Evolutionary conservation across 2,113 vertebrate genomes (phyloP).

Genomic region (Uria lomvia): DNA sequence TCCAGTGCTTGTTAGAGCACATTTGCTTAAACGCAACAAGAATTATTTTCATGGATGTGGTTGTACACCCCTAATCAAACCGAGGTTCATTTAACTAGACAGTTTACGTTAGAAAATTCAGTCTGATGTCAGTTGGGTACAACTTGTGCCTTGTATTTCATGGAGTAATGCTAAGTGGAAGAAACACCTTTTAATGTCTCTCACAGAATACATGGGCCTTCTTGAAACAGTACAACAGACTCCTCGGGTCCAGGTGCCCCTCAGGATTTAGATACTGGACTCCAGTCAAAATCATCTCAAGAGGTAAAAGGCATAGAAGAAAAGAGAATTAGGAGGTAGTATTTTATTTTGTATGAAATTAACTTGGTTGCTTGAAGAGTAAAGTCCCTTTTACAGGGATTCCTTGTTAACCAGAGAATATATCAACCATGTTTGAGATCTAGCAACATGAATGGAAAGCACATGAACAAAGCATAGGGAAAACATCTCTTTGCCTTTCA

Average conservation of each 20-base stretch:
- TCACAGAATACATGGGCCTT: rapidly evolving
- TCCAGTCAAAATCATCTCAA: background rate
- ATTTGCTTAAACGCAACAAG: background rate
- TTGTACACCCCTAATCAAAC: background rate
- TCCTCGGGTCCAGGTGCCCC: background rate
- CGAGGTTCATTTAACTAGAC: background rate
- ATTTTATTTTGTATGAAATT: background rate
- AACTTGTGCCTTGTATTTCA: background rate
- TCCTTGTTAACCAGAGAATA: background rate
- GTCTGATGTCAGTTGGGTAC: background rate
- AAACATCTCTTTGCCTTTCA: background rate
- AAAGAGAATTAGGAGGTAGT: background rate
- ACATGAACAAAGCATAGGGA: background rate
- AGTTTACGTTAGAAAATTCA: background rate
- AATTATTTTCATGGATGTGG: background rate
- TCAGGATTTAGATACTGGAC: background rate
- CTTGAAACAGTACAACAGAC: background rate
- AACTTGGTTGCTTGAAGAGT: background rate
- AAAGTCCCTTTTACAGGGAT: background rate
- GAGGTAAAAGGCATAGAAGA: background rate
- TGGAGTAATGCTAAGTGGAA: background rate
- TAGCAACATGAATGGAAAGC: background rate
- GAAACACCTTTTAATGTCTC: background rate
- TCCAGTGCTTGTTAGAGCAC: background rate
- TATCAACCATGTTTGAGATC: background rate